These are phyloP conservation scores for Calosoma granatense DNA, from an alignment of 1,140 invertebrate species.

Conservation along the genomic window DNA sequence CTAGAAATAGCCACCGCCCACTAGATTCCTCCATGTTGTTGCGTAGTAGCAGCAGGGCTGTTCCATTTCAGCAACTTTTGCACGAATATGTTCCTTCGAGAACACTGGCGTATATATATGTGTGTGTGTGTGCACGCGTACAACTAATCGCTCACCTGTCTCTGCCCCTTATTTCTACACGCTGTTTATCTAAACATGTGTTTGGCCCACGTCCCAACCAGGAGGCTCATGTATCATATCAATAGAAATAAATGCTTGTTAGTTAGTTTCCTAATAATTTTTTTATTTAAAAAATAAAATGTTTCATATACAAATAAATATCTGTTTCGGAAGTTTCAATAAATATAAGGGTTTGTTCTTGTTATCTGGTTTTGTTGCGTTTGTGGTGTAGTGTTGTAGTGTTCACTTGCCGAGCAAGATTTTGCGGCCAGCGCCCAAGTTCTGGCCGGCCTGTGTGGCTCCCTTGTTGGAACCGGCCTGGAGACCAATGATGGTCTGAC, in stretches of 20 bases:
- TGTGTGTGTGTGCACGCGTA: too few species aligned
- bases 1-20: slow-evolving; percentile 1
- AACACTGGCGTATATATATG: too few species aligned
- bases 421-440: slow-evolving; percentile 83
- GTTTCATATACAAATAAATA: slow-evolving; percentile 11
- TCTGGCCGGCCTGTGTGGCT: slow-evolving; percentile 85
- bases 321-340: neutral
- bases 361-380: neutral
- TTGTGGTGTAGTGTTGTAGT: neutral
- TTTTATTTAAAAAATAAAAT: slow-evolving; percentile 5
- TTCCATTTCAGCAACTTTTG: neutral
- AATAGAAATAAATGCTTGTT: neutral
- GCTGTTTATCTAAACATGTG: neutral
- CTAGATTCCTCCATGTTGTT: neutral
- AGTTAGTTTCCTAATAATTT: neutral
- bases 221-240: neutral
- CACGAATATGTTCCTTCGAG: too few species aligned
- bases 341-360: neutral
- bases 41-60: neutral
- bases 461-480: slow-evolving; percentile 96
- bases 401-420: slow-evolving; percentile 78
- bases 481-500: slow-evolving; percentile 82
- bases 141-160: neutral
- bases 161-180: too few species aligned
- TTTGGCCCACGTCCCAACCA: neutral